Percentiles rank a stretch among this genome's conserved stretches.
Evolutionary conservation across 2,888 invertebrate species (phyloP).

Genomic region (Chirona hameri): DNA sequence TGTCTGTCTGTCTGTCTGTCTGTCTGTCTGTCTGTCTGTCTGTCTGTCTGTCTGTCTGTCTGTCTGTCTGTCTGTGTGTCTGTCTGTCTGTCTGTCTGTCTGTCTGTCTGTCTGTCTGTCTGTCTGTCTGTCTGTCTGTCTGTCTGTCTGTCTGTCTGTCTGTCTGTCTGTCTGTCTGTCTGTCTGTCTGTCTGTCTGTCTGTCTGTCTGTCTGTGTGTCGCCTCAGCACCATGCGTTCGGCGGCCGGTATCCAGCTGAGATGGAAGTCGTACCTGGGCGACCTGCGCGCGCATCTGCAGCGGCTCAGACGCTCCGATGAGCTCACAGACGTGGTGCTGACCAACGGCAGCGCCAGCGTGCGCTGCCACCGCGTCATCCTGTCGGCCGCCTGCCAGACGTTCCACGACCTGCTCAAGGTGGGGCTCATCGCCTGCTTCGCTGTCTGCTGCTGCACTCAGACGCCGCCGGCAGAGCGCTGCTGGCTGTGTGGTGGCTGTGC

Average conservation of each 20-base stretch:
- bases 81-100: conserved; percentile 4
- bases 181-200: neutral
- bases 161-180: neutral
- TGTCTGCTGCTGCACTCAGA: too few species aligned
- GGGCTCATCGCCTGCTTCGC: too few species aligned
- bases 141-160: conserved; percentile 4
- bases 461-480: too few species aligned
- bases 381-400: neutral
- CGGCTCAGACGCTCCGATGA: neutral
- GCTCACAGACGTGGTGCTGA: neutral
- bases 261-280: neutral
- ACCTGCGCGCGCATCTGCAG: neutral
- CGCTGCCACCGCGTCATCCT: neutral
- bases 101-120: conserved; percentile 1
- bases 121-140: conserved; percentile 4
- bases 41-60: conserved; percentile 4
- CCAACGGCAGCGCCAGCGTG: neutral
- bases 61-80: neutral
- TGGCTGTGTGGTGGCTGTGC: too few species aligned
- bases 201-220: neutral
- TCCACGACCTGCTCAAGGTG: conserved; percentile 8
- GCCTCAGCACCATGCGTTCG: too few species aligned
- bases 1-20: neutral
- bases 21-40: conserved; percentile 1
- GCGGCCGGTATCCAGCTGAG: neutral